Evolutionary conservation across 2,888 invertebrate genomes (phyloP).

Genomic region (Tholera decimalis): DNA sequence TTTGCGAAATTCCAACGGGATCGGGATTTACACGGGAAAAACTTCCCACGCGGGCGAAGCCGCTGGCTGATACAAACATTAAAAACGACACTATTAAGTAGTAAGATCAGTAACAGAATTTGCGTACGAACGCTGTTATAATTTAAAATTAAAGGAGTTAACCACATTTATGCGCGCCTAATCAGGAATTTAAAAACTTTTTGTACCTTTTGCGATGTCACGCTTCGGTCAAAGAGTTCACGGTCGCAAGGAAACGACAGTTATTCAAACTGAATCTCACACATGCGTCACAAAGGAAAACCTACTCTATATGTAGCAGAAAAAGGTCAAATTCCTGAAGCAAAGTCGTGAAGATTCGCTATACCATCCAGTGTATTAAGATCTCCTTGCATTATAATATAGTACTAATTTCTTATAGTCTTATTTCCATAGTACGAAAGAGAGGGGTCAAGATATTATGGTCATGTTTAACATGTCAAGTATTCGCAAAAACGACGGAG

Average conservation of each 20-base stretch:
- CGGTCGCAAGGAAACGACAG: slow-evolving; percentile 46
- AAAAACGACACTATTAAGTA: background rate
- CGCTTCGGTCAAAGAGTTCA: slow-evolving; percentile 58
- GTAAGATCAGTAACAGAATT: background rate
- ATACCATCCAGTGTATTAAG: background rate
- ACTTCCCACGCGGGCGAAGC: too few relatives aligned
- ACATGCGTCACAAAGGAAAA: background rate
- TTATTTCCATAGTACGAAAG: slow-evolving; percentile 3
- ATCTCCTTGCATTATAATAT: background rate
- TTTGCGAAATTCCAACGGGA: too few relatives aligned
- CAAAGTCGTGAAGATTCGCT: background rate
- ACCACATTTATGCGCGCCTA: slow-evolving; percentile 37
- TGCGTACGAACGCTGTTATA: slow-evolving; percentile 31
- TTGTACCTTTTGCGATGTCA: slow-evolving; percentile 55
- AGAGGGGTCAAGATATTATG: slow-evolving; percentile 24
- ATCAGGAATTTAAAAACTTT: slow-evolving; percentile 48
- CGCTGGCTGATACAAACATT: too few relatives aligned
- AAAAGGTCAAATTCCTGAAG: slow-evolving; percentile 11
- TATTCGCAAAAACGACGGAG: slow-evolving; percentile 48
- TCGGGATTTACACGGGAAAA: too few relatives aligned
- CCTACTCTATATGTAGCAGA: fast-evolving
- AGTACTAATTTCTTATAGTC: background rate
- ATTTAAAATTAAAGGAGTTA: slow-evolving; percentile 31
- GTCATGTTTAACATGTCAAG: slow-evolving; percentile 37
- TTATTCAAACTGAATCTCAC: slow-evolving; percentile 37